Percentiles rank a stretch among this genome's conserved stretches.
Evolutionary conservation across 2,888 invertebrate genomes (phyloP).

Genomic region (Euproctis similis): DNA sequence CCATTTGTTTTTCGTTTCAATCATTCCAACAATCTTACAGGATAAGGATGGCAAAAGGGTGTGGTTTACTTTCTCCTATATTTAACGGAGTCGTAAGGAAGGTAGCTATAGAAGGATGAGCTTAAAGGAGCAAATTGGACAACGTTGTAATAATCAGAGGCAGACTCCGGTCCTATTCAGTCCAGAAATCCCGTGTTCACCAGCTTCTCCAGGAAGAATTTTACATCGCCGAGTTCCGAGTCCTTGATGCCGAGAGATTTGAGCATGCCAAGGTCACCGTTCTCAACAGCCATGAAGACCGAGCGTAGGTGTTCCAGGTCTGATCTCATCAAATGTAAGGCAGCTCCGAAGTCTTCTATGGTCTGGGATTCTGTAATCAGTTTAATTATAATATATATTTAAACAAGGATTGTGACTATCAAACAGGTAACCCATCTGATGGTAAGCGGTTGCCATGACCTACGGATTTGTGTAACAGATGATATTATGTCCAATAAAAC

Average conservation of each 20-base stretch:
- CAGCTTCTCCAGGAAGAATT: slow-evolving; percentile 96
- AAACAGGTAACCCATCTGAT: too few species aligned
- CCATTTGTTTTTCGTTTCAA: slow-evolving; percentile 27
- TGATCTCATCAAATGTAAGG: slow-evolving; percentile 87
- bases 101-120: slow-evolving; percentile 83
- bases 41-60: slow-evolving; percentile 17
- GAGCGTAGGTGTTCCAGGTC: slow-evolving; percentile 94
- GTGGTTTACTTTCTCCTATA: slow-evolving; percentile 54
- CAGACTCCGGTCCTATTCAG: slow-evolving; percentile 85
- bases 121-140: slow-evolving; percentile 81
- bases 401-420: too few species aligned
- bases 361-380: slow-evolving; percentile 94
- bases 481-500: too few species aligned
- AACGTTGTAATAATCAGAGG: slow-evolving; percentile 82
- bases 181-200: slow-evolving; percentile 97
- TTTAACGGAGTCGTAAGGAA: slow-evolving; percentile 75
- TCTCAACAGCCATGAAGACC: slow-evolving; percentile 96
- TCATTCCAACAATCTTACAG: slow-evolving; percentile 42
- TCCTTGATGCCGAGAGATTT: slow-evolving; percentile 96
- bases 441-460: too few species aligned
- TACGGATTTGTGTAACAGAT: too few species aligned
- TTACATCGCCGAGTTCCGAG: slow-evolving; percentile 95
- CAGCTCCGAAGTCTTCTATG: slow-evolving; percentile 95
- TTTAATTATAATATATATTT: too few species aligned
- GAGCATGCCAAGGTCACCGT: slow-evolving; percentile 94